These are phyloP conservation scores for Hydrotaea cyrtoneurina DNA, from an alignment of 2,888 invertebrate genomes.

Conservation along the genomic window DNA sequence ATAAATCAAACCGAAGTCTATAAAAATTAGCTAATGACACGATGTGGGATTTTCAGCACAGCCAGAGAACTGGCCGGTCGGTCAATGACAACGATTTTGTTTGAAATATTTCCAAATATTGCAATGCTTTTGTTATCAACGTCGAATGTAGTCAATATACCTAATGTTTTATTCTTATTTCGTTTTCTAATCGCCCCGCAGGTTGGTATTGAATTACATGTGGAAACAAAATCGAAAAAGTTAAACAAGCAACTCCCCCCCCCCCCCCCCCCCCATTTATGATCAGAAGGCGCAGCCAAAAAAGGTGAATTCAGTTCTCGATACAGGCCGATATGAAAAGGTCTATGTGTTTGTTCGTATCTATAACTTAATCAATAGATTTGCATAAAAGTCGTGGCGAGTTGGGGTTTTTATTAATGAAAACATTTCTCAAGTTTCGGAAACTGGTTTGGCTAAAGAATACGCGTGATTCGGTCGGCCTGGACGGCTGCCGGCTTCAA, in stretches of 20 bases:
- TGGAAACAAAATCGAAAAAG: neutral
- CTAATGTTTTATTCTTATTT: neutral
- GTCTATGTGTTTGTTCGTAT: too few species aligned
- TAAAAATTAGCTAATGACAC: neutral
- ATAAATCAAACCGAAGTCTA: too few species aligned
- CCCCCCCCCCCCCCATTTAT: neutral
- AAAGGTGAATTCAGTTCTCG: neutral
- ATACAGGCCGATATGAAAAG: too few species aligned
- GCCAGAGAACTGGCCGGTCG: neutral
- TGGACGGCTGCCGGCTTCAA: neutral
- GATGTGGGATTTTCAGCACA: neutral
- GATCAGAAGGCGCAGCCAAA: neutral
- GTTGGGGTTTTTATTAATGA: slow-evolving; percentile 15
- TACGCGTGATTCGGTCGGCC: neutral
- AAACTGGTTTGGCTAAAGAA: neutral
- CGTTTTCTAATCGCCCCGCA: neutral
- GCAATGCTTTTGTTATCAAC: neutral
- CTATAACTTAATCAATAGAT: neutral
- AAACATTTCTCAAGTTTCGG: neutral
- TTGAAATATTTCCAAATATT: too few species aligned
- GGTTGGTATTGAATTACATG: slow-evolving; percentile 25
- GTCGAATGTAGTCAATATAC: neutral
- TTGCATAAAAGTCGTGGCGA: neutral
- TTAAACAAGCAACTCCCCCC: neutral
- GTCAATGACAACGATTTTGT: neutral